Conservation (phyloP, 92 coral and sea anemone species). For the Heteractis magnifica region DNA sequence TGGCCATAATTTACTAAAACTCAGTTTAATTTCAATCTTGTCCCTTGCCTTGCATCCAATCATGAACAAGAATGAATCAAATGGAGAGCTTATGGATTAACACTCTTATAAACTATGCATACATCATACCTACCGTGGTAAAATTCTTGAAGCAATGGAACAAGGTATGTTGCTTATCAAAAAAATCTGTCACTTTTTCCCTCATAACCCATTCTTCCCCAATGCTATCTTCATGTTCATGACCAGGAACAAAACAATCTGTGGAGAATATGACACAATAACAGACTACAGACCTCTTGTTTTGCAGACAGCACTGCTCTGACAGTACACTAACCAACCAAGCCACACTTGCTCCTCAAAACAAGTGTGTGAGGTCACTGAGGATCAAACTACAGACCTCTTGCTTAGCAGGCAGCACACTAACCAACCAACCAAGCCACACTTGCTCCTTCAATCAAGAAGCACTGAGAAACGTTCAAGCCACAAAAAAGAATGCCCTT, state of each 20-base stretch:
- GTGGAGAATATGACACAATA: not conserved
- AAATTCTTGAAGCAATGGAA: conserved; percentile 48
- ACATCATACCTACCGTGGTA: conserved; percentile 28
- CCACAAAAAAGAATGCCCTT: not conserved
- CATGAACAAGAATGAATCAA: too few relatives aligned
- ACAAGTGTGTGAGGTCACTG: not conserved
- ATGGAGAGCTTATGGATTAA: too few relatives aligned
- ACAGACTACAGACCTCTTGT: not conserved
- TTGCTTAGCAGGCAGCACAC: not conserved
- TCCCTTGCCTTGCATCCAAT: too few relatives aligned
- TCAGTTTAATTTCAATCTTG: too few relatives aligned
- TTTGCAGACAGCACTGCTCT: not conserved
- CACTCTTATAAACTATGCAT: too few relatives aligned
- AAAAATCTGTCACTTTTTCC: conserved; percentile 24
- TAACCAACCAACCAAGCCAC: not conserved
- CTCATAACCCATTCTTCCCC: conserved; percentile 28
- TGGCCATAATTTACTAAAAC: too few relatives aligned
- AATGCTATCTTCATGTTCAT: conserved; percentile 14
- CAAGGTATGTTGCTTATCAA: conserved; percentile 36
- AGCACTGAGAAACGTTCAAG: not conserved
- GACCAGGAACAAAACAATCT: conserved; percentile 20
- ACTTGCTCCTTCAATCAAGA: not conserved
- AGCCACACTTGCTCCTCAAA: not conserved
- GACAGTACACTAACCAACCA: not conserved
- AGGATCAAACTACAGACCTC: not conserved